These are phyloP conservation scores for Trichogramma evanescens DNA, from an alignment of 2,888 invertebrate species.

Conservation along the genomic window DNA sequence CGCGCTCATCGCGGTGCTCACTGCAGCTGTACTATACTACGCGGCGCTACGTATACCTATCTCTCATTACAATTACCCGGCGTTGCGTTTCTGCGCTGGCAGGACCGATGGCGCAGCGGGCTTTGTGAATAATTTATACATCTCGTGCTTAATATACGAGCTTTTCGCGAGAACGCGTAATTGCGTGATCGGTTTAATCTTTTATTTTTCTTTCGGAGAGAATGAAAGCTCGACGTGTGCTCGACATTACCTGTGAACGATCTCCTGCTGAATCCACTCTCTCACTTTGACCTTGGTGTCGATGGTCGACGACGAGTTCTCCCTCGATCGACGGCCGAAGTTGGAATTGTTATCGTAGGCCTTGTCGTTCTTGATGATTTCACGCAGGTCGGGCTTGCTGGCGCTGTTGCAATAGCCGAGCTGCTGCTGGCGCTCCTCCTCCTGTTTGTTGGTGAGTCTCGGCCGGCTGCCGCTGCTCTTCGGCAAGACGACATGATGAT, in stretches of 20 bases:
- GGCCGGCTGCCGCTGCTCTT: not conserved
- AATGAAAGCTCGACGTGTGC: too few species aligned
- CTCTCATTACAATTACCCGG: too few species aligned
- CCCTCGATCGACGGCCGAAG: conserved; percentile 57
- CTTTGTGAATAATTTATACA: not conserved
- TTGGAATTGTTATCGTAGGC: conserved; percentile 48
- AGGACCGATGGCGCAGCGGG: not conserved
- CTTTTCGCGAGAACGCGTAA: not conserved
- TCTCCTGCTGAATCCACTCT: conserved; percentile 79
- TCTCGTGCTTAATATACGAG: not conserved
- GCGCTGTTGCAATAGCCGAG: conserved; percentile 47
- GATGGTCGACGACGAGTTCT: conserved; percentile 72
- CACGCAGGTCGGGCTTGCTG: conserved; percentile 44
- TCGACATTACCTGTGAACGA: conserved; percentile 54
- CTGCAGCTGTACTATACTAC: too few species aligned
- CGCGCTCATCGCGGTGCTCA: too few species aligned
- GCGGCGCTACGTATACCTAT: too few species aligned
- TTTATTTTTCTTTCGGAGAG: too few species aligned
- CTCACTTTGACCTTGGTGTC: conserved; percentile 81
- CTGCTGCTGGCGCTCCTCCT: conserved; percentile 50
- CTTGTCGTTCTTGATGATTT: conserved; percentile 45
- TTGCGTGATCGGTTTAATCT: too few species aligned
- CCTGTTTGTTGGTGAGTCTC: conserved; percentile 38
- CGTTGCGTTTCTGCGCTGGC: too few species aligned
- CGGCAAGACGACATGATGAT: not conserved